Conservation (phyloP, 1,140 invertebrate genomes). For the Apis dorsata region DNA sequence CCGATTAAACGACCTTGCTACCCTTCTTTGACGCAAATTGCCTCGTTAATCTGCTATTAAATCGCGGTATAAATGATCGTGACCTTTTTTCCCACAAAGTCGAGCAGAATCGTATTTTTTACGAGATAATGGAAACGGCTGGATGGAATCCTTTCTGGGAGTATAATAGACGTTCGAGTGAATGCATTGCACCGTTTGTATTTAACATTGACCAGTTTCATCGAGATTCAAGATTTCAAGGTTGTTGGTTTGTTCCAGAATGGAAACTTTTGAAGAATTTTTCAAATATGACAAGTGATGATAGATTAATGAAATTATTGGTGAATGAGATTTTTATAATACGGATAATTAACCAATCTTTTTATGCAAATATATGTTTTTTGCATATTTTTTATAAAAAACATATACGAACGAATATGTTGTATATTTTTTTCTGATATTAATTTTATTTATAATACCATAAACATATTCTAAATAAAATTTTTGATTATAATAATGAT, state of each 20-base stretch:
- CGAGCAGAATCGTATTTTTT: slow-evolving; percentile 49
- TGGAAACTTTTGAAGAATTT: neutral
- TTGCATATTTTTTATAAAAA: too few species aligned
- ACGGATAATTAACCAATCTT: neutral
- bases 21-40: slow-evolving; percentile 62
- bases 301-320: neutral
- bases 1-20: slow-evolving; percentile 58
- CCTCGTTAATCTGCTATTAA: slow-evolving; percentile 68
- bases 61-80: slow-evolving; percentile 61
- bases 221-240: neutral
- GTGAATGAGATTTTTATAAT: neutral
- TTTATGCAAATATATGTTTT: neutral
- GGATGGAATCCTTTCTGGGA: slow-evolving; percentile 33
- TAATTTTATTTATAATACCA: too few species aligned
- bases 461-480: too few species aligned
- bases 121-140: slow-evolving; percentile 53
- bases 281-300: neutral
- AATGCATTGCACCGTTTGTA: neutral
- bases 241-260: neutral
- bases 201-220: slow-evolving; percentile 13
- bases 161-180: slow-evolving; percentile 41
- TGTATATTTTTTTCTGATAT: too few species aligned
- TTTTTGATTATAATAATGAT: too few species aligned
- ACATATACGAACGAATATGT: too few species aligned
- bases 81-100: slow-evolving; percentile 28